These are phyloP conservation scores for Germaria angustata DNA, from an alignment of 2,888 invertebrate species.

Conservation along the genomic window DNA sequence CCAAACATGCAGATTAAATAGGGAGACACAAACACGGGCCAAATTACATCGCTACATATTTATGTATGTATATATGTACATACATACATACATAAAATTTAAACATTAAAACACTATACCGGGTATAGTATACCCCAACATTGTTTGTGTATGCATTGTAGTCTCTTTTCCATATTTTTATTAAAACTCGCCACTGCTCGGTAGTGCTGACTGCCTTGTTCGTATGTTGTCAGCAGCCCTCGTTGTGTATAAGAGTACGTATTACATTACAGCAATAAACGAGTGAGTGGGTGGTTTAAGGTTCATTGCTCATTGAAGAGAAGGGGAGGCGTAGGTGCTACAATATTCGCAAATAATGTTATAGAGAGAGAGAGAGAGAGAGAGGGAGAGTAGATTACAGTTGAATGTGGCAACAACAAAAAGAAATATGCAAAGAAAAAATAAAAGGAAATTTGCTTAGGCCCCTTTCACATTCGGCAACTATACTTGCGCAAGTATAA, in stretches of 20 bases:
- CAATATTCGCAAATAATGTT: constrained; percentile 16
- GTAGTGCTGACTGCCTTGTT: neutral
- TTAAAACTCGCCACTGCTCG: constrained; percentile 22
- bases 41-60: neutral
- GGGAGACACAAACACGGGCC: neutral
- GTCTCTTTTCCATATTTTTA: no score
- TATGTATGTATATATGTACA: neutral
- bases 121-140: neutral
- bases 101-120: no score
- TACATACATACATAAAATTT: no score
- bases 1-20: neutral
- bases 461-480: no score
- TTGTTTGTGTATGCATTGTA: neutral
- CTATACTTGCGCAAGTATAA: no score
- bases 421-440: constrained; percentile 11
- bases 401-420: neutral
- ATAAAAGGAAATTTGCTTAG: constrained; percentile 4
- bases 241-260: neutral
- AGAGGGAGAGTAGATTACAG: constrained; percentile 47
- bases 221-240: constrained; percentile 19
- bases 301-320: constrained; percentile 49
- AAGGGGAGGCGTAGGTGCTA: constrained; percentile 7
- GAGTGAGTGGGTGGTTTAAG: constrained; percentile 51
- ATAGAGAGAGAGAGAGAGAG: constrained; percentile 20
- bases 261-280: neutral